Percentiles rank a stretch among this genome's conserved stretches.
Evolutionary conservation across 2,113 vertebrate species (phyloP).

Genomic region (Rhinichthys klamathensis): DNA sequence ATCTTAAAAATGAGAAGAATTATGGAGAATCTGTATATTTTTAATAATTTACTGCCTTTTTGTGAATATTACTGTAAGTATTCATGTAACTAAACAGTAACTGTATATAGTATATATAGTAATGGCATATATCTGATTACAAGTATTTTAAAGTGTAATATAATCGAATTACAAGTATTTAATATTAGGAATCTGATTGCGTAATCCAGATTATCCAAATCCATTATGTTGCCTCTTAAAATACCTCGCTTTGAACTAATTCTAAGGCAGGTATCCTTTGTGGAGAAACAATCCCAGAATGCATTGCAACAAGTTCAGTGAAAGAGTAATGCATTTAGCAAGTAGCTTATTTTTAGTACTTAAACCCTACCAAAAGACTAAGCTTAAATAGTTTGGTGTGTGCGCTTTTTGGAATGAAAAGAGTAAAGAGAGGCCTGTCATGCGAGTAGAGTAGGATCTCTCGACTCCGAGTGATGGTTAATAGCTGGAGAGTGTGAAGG

Average conservation of each 20-base stretch:
- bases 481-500: slow-evolving; percentile 54
- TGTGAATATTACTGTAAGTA: too few species aligned
- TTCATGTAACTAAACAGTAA: too few species aligned
- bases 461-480: slow-evolving; percentile 54
- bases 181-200: too few species aligned
- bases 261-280: neutral
- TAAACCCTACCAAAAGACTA: neutral
- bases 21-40: too few species aligned
- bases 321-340: neutral
- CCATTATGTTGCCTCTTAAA: too few species aligned
- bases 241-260: neutral
- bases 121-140: too few species aligned
- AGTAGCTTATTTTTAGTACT: neutral
- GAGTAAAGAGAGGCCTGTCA: slow-evolving; percentile 1
- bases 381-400: neutral
- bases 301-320: neutral
- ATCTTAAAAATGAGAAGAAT: too few species aligned
- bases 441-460: slow-evolving; percentile 29
- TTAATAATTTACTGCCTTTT: too few species aligned
- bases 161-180: too few species aligned
- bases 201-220: too few species aligned
- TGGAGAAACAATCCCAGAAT: neutral
- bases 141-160: too few species aligned
- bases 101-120: too few species aligned
- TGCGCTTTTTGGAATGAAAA: neutral